Conservation (phyloP, 2,113 vertebrate species). For the Muntiacus muntjak region DNA sequence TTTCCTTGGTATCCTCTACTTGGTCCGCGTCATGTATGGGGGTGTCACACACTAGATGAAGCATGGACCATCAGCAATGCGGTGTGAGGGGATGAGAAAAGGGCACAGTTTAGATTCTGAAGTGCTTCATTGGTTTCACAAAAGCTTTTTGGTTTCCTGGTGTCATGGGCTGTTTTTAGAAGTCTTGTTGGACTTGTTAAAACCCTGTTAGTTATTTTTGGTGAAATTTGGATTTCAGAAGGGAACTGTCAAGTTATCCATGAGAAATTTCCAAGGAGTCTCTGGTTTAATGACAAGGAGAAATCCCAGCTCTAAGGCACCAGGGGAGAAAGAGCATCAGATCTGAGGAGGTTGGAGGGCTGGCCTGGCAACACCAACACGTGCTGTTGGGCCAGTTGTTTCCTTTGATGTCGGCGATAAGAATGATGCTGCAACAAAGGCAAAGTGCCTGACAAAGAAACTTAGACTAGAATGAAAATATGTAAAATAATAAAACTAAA, state of each 20-base stretch:
- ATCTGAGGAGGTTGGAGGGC: not conserved
- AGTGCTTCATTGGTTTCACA: not conserved
- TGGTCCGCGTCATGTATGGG: too few species aligned
- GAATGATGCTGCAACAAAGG: not conserved
- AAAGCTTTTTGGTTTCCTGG: not conserved
- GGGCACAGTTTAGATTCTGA: not conserved
- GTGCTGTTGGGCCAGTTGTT: not conserved
- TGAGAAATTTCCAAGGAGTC: not conserved
- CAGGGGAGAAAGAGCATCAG: not conserved
- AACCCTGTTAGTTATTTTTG: not conserved
- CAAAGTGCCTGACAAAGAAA: not conserved
- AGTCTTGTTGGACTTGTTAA: not conserved
- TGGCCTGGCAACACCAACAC: not conserved
- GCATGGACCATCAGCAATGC: not conserved
- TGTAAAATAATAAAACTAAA: not conserved
- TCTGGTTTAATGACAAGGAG: not conserved
- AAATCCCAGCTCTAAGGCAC: not conserved
- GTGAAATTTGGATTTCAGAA: conserved; percentile 9
- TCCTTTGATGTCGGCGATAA: not conserved
- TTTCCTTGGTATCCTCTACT: not conserved
- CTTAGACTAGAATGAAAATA: not conserved
- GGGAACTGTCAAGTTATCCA: not conserved
- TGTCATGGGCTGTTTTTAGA: not conserved
- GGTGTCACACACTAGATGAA: not conserved
- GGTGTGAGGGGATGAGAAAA: not conserved